Conservation (phyloP, 2,113 vertebrate species). For the Menura novaehollandiae region DNA sequence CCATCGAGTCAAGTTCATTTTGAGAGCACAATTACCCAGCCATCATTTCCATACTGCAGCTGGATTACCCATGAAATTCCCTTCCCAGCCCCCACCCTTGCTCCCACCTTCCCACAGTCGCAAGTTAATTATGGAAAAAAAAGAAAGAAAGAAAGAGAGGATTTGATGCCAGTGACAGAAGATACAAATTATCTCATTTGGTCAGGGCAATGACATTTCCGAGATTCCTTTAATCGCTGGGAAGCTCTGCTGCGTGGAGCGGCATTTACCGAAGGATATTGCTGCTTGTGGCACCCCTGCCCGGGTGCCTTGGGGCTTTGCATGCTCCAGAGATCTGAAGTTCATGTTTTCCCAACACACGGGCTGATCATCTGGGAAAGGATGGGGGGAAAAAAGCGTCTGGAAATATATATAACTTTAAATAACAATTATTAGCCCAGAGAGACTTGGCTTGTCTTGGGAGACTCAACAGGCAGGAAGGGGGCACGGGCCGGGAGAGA, state of each 20-base stretch:
- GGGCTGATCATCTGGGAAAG: not conserved
- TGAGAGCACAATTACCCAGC: conserved; percentile 73
- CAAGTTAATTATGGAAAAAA: conserved; percentile 50
- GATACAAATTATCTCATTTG: conserved; percentile 63
- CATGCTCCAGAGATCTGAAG: not conserved
- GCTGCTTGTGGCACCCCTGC: not conserved
- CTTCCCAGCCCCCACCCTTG: not conserved
- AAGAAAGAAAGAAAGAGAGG: not conserved
- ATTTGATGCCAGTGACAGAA: conserved; percentile 44
- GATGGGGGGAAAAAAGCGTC: fast-evolving
- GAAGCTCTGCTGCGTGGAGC: not conserved
- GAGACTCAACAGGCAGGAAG: not conserved
- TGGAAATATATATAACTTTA: not conserved
- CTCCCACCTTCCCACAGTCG: conserved; percentile 17
- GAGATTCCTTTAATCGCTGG: conserved; percentile 39
- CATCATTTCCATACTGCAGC: conserved; percentile 60
- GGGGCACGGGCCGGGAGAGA: not conserved
- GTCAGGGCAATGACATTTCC: conserved; percentile 61
- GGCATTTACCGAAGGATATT: not conserved
- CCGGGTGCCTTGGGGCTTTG: not conserved
- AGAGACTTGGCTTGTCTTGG: not conserved
- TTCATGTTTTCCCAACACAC: not conserved
- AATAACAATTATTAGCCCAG: not conserved
- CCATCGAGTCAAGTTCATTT: conserved; percentile 77
- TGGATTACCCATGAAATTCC: conserved; percentile 54